phyloP scores from a whole-genome alignment of 2,888 invertebrate species.

The Colostygia pectinataria region DNA sequence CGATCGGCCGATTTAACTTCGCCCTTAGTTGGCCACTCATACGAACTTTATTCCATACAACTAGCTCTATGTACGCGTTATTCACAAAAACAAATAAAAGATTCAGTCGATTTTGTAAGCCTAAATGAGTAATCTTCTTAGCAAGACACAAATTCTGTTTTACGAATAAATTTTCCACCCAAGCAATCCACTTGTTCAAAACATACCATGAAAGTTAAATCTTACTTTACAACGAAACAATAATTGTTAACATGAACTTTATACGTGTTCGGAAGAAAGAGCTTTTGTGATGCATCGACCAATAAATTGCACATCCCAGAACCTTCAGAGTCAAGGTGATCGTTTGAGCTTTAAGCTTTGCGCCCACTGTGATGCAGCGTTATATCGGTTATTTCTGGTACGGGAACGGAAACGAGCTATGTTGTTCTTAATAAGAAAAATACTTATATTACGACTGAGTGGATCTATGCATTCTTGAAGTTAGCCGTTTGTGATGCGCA shows the following conservation, averaged over 20 bases:
- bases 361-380: neutral
- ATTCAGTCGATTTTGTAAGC: too few species aligned
- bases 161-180: constrained; percentile 18
- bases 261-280: constrained; percentile 48
- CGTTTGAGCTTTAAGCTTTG: constrained; percentile 38
- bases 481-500: too few species aligned
- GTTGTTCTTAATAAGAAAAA: too few species aligned
- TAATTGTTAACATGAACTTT: constrained; percentile 44
- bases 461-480: too few species aligned
- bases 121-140: neutral
- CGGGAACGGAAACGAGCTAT: too few species aligned
- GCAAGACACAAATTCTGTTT: constrained; percentile 12
- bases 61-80: too few species aligned
- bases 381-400: neutral
- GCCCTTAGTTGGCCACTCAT: too few species aligned
- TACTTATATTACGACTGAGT: too few species aligned
- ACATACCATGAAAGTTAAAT: constrained; percentile 31
- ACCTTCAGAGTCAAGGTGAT: constrained; percentile 51
- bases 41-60: too few species aligned
- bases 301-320: constrained; percentile 59
- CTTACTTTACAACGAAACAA: constrained; percentile 34
- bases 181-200: constrained; percentile 13
- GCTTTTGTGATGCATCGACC: constrained; percentile 51
- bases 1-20: too few species aligned
- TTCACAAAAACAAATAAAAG: neutral